phyloP scores from a whole-genome alignment of 2,797 vertebrate species.

The Geotrypetes seraphini region DNA sequence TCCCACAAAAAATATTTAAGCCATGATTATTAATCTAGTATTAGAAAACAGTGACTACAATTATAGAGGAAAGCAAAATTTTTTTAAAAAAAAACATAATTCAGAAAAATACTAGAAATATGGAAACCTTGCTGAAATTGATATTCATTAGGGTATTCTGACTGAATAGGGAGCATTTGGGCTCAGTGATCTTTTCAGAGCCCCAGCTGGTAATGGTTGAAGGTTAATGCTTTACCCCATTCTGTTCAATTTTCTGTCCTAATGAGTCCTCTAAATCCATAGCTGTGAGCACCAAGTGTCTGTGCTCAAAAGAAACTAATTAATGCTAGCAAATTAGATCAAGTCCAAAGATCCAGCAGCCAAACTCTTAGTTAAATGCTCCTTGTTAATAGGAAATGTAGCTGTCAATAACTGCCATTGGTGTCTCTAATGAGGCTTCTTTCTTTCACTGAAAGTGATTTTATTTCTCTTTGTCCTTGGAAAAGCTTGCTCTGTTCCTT shows the following conservation, averaged over 20 bases:
- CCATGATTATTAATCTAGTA: constrained; percentile 11
- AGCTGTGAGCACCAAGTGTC: constrained; percentile 75
- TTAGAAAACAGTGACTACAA: constrained; percentile 13
- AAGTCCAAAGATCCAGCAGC: constrained; percentile 78
- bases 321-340: constrained; percentile 95
- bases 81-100: too few species aligned
- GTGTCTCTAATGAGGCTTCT: constrained; percentile 73
- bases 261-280: constrained; percentile 73
- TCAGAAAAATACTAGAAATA: too few species aligned
- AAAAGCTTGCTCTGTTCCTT: constrained; percentile 58
- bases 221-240: constrained; percentile 71
- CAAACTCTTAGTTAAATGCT: constrained; percentile 77
- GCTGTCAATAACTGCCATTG: constrained; percentile 72
- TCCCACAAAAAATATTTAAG: constrained; percentile 4
- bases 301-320: constrained; percentile 79
- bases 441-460: constrained; percentile 85
- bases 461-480: constrained; percentile 75
- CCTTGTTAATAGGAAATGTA: constrained; percentile 70
- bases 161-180: constrained; percentile 70
- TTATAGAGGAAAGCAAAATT: constrained; percentile 22
- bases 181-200: constrained; percentile 64
- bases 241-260: constrained; percentile 71
- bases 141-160: constrained; percentile 64
- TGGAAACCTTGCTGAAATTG: constrained; percentile 63
- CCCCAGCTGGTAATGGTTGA: constrained; percentile 72